Conservation (phyloP, 2,888 invertebrate genomes). For the Clostera curtula region DNA sequence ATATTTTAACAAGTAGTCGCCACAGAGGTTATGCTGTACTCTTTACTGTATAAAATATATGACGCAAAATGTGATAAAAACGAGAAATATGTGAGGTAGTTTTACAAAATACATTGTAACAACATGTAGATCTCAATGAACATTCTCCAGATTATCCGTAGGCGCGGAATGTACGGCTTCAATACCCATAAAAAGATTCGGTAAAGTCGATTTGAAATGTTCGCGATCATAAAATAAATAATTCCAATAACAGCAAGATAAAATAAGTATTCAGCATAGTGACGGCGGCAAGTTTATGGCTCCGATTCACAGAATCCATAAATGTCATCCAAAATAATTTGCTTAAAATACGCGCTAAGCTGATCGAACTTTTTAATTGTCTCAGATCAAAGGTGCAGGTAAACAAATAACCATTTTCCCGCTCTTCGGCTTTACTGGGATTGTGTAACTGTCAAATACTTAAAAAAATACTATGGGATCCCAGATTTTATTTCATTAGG, state of each 20-base stretch:
- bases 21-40: conserved; percentile 6
- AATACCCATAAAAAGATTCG: conserved; percentile 18
- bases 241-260: conserved; percentile 28
- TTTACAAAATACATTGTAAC: too few species aligned
- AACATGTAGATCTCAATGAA: too few species aligned
- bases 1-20: conserved; percentile 10
- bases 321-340: conserved; percentile 63
- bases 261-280: conserved; percentile 33
- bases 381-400: too few species aligned
- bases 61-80: too few species aligned
- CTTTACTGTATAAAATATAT: not conserved
- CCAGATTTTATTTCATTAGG: too few species aligned
- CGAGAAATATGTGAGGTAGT: too few species aligned
- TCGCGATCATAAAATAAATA: conserved; percentile 31
- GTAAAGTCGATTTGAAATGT: conserved; percentile 24
- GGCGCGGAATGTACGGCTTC: too few species aligned
- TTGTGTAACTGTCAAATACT: too few species aligned
- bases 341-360: conserved; percentile 25
- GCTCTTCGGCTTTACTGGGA: too few species aligned
- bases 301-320: conserved; percentile 52
- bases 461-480: too few species aligned
- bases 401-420: too few species aligned
- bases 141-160: too few species aligned
- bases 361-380: conserved; percentile 27
- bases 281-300: conserved; percentile 47